A percentile compares a stretch with the other conserved stretches of the same genome.
Conservation (phyloP, 30 jellyfish, hydroid and myxozoan species). For the Aurelia sp. region DNA sequence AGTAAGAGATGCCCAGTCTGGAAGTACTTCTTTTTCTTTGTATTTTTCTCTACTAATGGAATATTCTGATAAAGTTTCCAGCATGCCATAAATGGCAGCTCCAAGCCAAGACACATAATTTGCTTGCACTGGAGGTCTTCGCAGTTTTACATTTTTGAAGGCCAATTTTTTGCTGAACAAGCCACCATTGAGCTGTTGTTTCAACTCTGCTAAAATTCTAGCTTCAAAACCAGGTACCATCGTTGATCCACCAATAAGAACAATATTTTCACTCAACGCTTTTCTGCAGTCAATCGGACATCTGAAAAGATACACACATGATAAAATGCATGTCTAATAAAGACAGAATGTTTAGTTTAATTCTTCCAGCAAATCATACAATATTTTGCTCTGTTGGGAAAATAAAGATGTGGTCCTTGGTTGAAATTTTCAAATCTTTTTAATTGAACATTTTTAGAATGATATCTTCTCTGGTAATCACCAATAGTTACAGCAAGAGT, state of each 20-base stretch:
- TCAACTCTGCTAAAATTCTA: slow-evolving; percentile 80
- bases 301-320: not conserved
- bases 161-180: slow-evolving; percentile 74
- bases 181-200: slow-evolving; percentile 51
- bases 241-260: slow-evolving; percentile 90
- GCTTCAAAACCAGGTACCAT: slow-evolving; percentile 95
- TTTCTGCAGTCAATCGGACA: slow-evolving; percentile 98
- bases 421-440: too few relatives aligned
- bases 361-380: too few relatives aligned
- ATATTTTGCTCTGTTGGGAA: too few relatives aligned
- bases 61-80: slow-evolving; percentile 83
- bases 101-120: slow-evolving; percentile 95
- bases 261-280: slow-evolving; percentile 78
- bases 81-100: slow-evolving; percentile 94
- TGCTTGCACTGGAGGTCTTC: slow-evolving; percentile 88
- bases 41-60: slow-evolving; percentile 88
- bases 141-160: slow-evolving; percentile 57
- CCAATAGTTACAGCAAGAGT: too few relatives aligned
- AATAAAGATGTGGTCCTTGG: too few relatives aligned
- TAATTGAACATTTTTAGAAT: too few relatives aligned
- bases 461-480: too few relatives aligned
- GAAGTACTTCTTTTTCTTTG: slow-evolving; percentile 63
- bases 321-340: too few relatives aligned
- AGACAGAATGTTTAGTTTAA: too few relatives aligned
- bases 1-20: slow-evolving; percentile 94